A percentile compares a stretch with the other conserved stretches of the same genome.
phyloP scores from a whole-genome alignment of 1,140 invertebrate genomes.

The Ceratoteleas bidentatus region DNA sequence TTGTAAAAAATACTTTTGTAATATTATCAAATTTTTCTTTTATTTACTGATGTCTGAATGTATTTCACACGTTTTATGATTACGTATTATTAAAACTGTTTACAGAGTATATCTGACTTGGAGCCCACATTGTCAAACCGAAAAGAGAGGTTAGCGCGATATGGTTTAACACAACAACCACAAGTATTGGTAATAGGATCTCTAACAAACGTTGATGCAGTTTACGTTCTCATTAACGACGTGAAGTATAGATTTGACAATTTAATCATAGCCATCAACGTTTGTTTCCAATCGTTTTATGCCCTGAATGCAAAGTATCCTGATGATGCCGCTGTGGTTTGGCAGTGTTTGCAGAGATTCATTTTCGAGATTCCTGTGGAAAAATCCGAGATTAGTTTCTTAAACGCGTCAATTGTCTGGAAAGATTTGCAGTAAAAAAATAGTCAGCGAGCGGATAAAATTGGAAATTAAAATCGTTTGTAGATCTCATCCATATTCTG shows the following conservation, averaged over 20 bases:
- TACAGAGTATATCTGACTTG: constrained; percentile 23
- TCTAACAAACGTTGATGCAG: constrained; percentile 9
- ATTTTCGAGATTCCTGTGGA: constrained; percentile 17
- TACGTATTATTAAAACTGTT: background rate
- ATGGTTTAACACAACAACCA: constrained; percentile 22
- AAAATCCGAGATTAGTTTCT: background rate
- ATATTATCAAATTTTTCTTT: background rate
- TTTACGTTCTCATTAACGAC: constrained; percentile 17
- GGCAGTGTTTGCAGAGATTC: constrained; percentile 28
- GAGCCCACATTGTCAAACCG: constrained; percentile 8
- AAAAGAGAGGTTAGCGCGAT: background rate
- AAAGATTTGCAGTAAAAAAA: constrained; percentile 14
- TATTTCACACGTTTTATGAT: background rate
- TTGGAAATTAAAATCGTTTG: no score
- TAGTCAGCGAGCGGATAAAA: no score
- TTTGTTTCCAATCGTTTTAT: constrained; percentile 21
- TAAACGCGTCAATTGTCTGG: constrained; percentile 23
- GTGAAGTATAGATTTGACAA: constrained; percentile 9
- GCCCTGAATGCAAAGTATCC: constrained; percentile 18
- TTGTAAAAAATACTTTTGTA: no score
- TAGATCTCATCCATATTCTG: no score
- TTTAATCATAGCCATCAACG: constrained; percentile 4
- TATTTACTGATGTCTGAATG: background rate
- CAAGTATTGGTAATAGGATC: constrained; percentile 18
- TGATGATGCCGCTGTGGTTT: constrained; percentile 7